Base-by-base conservation (phyloP, 2,797 vertebrate species). In the Oreonectes daqikongensis region DNA sequence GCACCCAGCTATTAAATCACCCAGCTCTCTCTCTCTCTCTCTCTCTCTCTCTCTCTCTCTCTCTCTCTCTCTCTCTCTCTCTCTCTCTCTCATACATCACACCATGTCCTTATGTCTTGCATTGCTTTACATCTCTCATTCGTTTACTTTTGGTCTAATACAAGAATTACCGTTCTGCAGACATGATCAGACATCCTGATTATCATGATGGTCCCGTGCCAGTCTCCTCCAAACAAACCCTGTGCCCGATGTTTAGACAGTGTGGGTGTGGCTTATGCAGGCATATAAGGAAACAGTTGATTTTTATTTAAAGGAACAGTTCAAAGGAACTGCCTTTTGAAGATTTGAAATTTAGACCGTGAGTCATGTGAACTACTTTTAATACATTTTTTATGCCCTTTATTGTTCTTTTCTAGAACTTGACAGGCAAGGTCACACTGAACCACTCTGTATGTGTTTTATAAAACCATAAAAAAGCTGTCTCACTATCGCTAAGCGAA, bases 1-100 rank as follows among this genome's bases (percentile, higher is more conserved):
- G 93, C 92, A 90, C 90, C 92, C 55, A 70, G 71, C 67, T 91
- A 92, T 93, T 92, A 92, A 90, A 92, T 92, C 91, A 89, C n/a
- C n/a, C 89, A 86, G 86, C 88, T 88, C 87, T 83, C 86, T 88
- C 88, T 75, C 12, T 69, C 6, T 60, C 52, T 32, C 42, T 55
- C 35, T 66, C 65, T 55, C 69, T 77, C 26, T 67, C 48, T 52
- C 48, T 59, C 40, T 30, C 61, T 64, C 40, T 59, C 50, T 69
- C 63, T 79, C 42, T 52, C 35, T 72, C 61, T 60, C 65, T 60
- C 5, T 69, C 67, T 80, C 53, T 59, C 69, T 69, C 69, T 5
- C 57, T 72, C 38, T 59, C 72, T 79, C 81, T 15, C 44, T 48
- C 32, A 20, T 64, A 66, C 74, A 79, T 53, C 55, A 69, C 53